phyloP scores from a whole-genome alignment of 2,888 invertebrate species.

The Alloscopus bannaensis region DNA sequence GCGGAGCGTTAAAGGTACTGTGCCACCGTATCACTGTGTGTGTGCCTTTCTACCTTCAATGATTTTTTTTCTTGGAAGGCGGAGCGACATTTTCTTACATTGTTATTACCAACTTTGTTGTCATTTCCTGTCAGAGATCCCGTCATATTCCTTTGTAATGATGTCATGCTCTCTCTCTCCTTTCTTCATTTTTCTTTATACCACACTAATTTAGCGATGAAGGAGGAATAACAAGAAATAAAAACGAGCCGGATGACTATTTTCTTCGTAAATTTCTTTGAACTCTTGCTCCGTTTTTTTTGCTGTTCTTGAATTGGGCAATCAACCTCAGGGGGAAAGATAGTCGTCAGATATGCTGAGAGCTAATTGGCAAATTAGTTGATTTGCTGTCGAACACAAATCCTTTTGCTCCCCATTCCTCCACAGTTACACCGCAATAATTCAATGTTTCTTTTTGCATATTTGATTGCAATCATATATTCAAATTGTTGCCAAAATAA shows the following conservation, averaged over 20 bases:
- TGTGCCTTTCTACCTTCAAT: not conserved
- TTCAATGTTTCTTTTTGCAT: conserved; percentile 45
- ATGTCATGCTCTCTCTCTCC: conserved; percentile 19
- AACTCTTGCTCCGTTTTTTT: conserved; percentile 23
- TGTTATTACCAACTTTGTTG: conserved; percentile 53
- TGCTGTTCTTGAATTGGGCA: conserved; percentile 6
- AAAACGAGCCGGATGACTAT: conserved; percentile 26
- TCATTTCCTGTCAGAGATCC: conserved; percentile 54
- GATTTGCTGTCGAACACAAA: conserved; percentile 30
- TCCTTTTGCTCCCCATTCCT: not conserved
- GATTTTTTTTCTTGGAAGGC: conserved; percentile 34
- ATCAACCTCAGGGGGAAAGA: not conserved
- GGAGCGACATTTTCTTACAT: conserved; percentile 47
- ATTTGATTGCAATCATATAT: conserved; percentile 57
- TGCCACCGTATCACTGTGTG: too few species aligned
- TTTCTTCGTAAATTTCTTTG: conserved; percentile 20
- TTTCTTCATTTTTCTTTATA: conserved; percentile 1
- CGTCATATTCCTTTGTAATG: conserved; percentile 47
- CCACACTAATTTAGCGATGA: not conserved
- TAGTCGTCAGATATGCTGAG: not conserved
- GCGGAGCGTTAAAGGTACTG: too few species aligned
- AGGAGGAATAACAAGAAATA: not conserved
- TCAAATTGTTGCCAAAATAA: conserved; percentile 56
- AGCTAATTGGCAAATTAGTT: conserved; percentile 44
- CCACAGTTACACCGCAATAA: not conserved